These are phyloP conservation scores for Drosophila littoralis DNA, from an alignment of 1,140 invertebrate genomes.

Conservation along the genomic window DNA sequence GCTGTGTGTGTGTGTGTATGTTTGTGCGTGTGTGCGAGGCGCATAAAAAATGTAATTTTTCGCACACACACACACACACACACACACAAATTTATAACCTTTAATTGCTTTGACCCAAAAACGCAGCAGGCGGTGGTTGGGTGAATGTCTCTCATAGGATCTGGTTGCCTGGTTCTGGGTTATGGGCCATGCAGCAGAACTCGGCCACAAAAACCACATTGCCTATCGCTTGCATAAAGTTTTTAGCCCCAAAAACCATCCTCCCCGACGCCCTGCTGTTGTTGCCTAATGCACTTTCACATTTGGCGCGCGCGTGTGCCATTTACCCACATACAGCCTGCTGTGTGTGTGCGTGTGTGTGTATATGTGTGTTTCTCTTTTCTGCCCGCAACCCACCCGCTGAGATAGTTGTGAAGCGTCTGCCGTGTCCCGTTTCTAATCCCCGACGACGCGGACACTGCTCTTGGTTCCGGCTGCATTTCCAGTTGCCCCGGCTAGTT, in stretches of 20 bases:
- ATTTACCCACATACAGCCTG: conserved; percentile 62
- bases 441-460: conserved; percentile 37
- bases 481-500: conserved; percentile 47
- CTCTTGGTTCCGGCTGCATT: conserved; percentile 36
- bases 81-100: conserved; percentile 77
- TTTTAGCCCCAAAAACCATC: conserved; percentile 9
- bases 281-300: conserved; percentile 76
- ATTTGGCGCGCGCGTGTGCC: conserved; percentile 45
- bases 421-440: conserved; percentile 62
- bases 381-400: background rate
- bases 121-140: conserved; percentile 49
- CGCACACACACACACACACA: conserved; percentile 67
- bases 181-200: conserved; percentile 17
- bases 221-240: conserved; percentile 76
- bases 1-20: background rate
- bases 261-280: conserved; percentile 13
- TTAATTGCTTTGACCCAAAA: conserved; percentile 83
- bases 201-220: conserved; percentile 71
- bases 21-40: conserved; percentile 7
- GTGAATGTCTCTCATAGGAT: conserved; percentile 2
- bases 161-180: conserved; percentile 18
- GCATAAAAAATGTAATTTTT: conserved; percentile 70
- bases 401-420: conserved; percentile 15
- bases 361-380: background rate
- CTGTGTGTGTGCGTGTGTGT: background rate